These are phyloP conservation scores for Huso huso DNA, from an alignment of 2,797 vertebrate genomes.

Conservation along the genomic window DNA sequence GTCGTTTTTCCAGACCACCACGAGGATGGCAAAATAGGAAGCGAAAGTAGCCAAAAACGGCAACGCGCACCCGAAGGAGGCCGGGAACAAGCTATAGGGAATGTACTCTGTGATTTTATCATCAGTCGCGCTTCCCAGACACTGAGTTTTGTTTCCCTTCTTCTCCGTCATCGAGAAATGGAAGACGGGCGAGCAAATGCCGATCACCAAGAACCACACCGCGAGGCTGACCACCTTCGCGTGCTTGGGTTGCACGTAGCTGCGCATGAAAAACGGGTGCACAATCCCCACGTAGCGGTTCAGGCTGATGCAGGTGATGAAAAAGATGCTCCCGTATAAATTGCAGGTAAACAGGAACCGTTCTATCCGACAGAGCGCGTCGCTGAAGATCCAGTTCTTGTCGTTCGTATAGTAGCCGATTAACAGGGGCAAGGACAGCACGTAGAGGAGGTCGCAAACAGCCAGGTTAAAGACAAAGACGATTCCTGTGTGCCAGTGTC, in stretches of 20 bases:
- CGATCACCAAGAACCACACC: constrained; percentile 50
- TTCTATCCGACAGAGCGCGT: constrained; percentile 52
- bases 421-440: constrained; percentile 59
- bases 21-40: constrained; percentile 54
- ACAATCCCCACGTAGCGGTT: constrained; percentile 63
- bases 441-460: constrained; percentile 65
- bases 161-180: constrained; percentile 28
- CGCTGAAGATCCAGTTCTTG: constrained; percentile 60
- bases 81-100: constrained; percentile 50
- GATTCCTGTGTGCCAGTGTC: constrained; percentile 60
- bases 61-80: constrained; percentile 52
- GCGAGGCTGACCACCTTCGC: constrained; percentile 41
- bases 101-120: constrained; percentile 11
- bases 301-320: constrained; percentile 72
- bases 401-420: constrained; percentile 45
- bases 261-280: constrained; percentile 59
- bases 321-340: constrained; percentile 63
- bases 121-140: constrained; percentile 15
- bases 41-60: constrained; percentile 63
- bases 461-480: constrained; percentile 69
- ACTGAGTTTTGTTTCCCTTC: background rate
- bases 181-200: constrained; percentile 53
- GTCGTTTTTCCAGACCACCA: constrained; percentile 49
- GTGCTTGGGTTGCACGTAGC: constrained; percentile 41
- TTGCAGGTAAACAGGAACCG: constrained; percentile 72